phyloP scores from a whole-genome alignment of 2,888 invertebrate genomes.

The Panopea generosa region DNA sequence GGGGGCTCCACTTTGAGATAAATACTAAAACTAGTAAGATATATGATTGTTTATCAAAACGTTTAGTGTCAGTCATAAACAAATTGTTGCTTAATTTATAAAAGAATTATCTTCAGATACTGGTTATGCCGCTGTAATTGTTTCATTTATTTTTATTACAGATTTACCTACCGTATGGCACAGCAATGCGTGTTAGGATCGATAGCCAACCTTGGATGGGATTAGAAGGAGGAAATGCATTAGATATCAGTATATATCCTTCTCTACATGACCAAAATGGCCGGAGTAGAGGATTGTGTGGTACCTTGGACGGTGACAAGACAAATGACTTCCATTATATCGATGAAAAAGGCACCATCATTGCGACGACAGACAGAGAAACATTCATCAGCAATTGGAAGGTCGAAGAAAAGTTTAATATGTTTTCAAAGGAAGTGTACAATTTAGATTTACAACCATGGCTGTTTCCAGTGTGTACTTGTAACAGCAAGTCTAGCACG shows the following conservation, averaged over 20 bases:
- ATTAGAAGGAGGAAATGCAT: conserved; percentile 4
- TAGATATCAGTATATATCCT: conserved; percentile 2
- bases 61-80: too few relatives aligned
- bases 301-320: not conserved
- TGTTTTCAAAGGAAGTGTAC: not conserved
- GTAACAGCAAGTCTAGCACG: not conserved
- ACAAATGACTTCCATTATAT: conserved; percentile 5
- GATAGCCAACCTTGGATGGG: conserved; percentile 34
- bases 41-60: too few relatives aligned
- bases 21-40: too few relatives aligned
- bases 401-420: not conserved
- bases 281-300: not conserved
- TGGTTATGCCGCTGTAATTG: too few relatives aligned
- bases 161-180: conserved; percentile 43
- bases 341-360: not conserved
- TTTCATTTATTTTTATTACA: too few relatives aligned
- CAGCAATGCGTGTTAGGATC: conserved; percentile 33
- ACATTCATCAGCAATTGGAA: not conserved
- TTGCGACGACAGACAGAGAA: not conserved
- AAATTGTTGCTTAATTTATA: too few relatives aligned
- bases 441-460: not conserved
- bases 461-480: not conserved
- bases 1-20: too few relatives aligned
- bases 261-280: conserved; percentile 1
- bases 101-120: too few relatives aligned